Evolutionary conservation across 2,797 vertebrate species (phyloP).

Genomic region (Sebastiscus tertius): DNA sequence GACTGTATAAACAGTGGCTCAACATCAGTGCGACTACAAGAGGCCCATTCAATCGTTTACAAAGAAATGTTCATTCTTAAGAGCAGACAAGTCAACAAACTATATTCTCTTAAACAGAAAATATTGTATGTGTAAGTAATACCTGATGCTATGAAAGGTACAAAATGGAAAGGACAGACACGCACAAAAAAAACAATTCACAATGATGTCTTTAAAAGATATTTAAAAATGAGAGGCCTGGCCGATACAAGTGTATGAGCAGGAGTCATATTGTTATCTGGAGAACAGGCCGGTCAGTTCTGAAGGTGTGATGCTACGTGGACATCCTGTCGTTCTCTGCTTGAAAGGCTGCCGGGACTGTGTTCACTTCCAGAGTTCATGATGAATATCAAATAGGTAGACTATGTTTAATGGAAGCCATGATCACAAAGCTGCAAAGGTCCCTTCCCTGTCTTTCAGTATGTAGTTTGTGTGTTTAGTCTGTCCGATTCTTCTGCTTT

Average conservation of each 20-base stretch:
- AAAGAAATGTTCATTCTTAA: slow-evolving; percentile 6
- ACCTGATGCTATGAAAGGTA: slow-evolving; percentile 48
- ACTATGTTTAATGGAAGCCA: slow-evolving; percentile 49
- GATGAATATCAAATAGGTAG: slow-evolving; percentile 53
- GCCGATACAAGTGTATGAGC: background rate
- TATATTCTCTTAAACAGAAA: slow-evolving; percentile 21
- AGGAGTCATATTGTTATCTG: slow-evolving; percentile 9
- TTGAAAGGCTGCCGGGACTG: slow-evolving; percentile 11
- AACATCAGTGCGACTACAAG: slow-evolving; percentile 27
- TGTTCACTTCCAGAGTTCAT: slow-evolving; percentile 41
- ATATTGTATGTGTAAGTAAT: background rate
- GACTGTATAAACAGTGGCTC: slow-evolving; percentile 18
- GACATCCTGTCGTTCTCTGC: slow-evolving; percentile 11
- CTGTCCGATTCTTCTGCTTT: slow-evolving; percentile 23
- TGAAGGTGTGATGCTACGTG: background rate
- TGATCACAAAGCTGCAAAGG: slow-evolving; percentile 49
- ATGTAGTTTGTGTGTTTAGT: slow-evolving; percentile 56
- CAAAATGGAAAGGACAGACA: slow-evolving; percentile 59
- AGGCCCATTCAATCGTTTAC: slow-evolving; percentile 7
- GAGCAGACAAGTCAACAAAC: slow-evolving; percentile 34
- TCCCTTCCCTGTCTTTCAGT: slow-evolving; percentile 28
- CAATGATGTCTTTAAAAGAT: slow-evolving; percentile 51
- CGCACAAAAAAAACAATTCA: slow-evolving; percentile 54
- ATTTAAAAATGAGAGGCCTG: slow-evolving; percentile 35
- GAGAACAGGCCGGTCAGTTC: slow-evolving; percentile 15